A percentile compares a stretch with the other conserved stretches of the same genome.
Conservation (phyloP, 1,140 invertebrate genomes). For the Drosophila bocki region DNA sequence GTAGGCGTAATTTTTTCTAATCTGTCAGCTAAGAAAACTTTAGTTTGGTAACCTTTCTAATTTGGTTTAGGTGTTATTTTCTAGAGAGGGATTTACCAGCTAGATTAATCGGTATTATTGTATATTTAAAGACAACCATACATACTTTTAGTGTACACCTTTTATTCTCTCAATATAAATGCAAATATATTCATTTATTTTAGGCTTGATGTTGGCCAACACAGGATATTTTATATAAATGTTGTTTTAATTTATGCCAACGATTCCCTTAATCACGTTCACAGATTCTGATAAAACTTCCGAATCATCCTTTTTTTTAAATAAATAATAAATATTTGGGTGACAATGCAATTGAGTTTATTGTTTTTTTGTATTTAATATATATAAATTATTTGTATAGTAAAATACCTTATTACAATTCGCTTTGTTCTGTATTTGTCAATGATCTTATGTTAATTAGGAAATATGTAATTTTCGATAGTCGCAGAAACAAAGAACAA, state of each 20-base stretch:
- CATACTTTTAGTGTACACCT: slow-evolving; percentile 42
- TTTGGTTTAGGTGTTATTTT: slow-evolving; percentile 8
- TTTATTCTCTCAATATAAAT: slow-evolving; percentile 23
- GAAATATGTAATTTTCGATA: slow-evolving; percentile 28
- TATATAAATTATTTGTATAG: slow-evolving; percentile 69
- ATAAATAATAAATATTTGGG: slow-evolving; percentile 14
- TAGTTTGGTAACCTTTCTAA: background rate
- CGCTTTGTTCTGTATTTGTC: slow-evolving; percentile 40
- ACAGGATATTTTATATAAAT: background rate
- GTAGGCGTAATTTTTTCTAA: slow-evolving; percentile 19
- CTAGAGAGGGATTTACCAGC: slow-evolving; percentile 56
- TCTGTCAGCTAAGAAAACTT: background rate
- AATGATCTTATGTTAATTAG: slow-evolving; percentile 48
- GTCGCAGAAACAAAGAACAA: slow-evolving; percentile 29
- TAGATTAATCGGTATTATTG: slow-evolving; percentile 32
- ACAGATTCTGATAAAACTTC: slow-evolving; percentile 11
- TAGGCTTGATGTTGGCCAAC: background rate
- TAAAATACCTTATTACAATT: slow-evolving; percentile 69
- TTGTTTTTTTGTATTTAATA: slow-evolving; percentile 39
- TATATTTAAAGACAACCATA: slow-evolving; percentile 53
- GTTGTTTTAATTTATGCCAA: background rate
- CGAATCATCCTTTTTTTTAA: slow-evolving; percentile 30
- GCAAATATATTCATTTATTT: slow-evolving; percentile 7
- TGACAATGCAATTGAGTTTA: slow-evolving; percentile 55
- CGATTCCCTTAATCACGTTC: slow-evolving; percentile 30